Base-by-base conservation (phyloP, 1,140 invertebrate species). In the Cheumatopsyche charites region DNA sequence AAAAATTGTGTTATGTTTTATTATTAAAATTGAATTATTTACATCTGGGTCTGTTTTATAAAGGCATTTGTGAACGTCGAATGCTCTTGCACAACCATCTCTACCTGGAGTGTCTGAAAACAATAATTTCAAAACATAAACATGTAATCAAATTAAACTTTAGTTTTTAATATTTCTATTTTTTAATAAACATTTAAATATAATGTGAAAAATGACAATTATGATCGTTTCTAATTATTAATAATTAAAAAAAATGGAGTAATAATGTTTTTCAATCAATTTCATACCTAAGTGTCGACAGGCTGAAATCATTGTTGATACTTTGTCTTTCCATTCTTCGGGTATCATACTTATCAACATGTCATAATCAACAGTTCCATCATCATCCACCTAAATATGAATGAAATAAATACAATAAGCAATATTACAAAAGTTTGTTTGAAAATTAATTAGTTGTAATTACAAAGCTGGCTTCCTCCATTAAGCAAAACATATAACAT, bases 401-500 rank as follows among this genome's bases (percentile, higher is more conserved):
- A 25, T 45, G 17, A 11, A 71, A 47, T 41, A 63, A 17, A 42
- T 42, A 68, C 49, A 55, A n/a, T n/a, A n/a, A n/a, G n/a, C n/a
- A n/a, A n/a, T n/a, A 55, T 11, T 55, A 13, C n/a, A n/a, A n/a
- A n/a, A n/a, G n/a, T n/a, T n/a, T n/a, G n/a, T n/a, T n/a, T n/a
- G n/a, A n/a, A n/a, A n/a, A n/a, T n/a, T n/a, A n/a, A n/a, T n/a
- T n/a, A n/a, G n/a, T n/a, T n/a, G n/a, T n/a, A n/a, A n/a, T 83
- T 78, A 85, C 83, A 75, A 85, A 79, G 76, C 79, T 82, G 73
- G 82, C 82, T 79, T 84, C 83, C 67, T 84, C 83, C 78, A 85
- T 72, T 68, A 85, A 77, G 77, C 83, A 85, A 79, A 80, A 84
- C 83, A 84, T 84, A 79, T 85, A 85, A 79, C 83, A 83, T 80